Percentiles rank a stretch among this genome's conserved stretches.
Conservation (phyloP, 1,140 invertebrate genomes). For the Nasonia longicornis region DNA sequence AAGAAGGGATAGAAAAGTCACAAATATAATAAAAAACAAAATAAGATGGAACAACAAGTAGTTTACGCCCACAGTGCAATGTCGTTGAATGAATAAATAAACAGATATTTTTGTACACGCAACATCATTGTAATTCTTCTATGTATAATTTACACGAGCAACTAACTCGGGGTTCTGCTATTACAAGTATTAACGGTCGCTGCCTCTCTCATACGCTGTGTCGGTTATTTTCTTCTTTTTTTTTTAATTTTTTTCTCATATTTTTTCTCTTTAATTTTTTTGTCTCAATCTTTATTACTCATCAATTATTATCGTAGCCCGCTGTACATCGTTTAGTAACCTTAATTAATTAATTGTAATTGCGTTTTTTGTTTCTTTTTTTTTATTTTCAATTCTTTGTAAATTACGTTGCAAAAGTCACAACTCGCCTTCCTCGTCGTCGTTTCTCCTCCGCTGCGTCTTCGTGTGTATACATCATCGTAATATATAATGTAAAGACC, state of each 20-base stretch:
- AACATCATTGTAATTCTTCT: conserved; percentile 65
- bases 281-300: neutral
- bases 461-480: conserved; percentile 33
- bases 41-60: neutral
- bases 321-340: conserved; percentile 41
- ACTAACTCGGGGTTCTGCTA: conserved; percentile 46
- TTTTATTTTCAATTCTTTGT: conserved; percentile 49
- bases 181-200: conserved; percentile 36
- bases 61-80: conserved; percentile 11
- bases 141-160: conserved; percentile 65
- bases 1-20: neutral
- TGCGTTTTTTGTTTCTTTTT: conserved; percentile 38
- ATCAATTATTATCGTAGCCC: conserved; percentile 30
- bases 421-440: conserved; percentile 44
- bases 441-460: conserved; percentile 15
- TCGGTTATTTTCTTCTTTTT: neutral
- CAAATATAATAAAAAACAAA: neutral
- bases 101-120: conserved; percentile 56
- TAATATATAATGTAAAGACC: conserved; percentile 38
- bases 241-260: conserved; percentile 18
- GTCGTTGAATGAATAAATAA: conserved; percentile 41
- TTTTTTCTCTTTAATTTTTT: conserved; percentile 12
- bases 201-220: conserved; percentile 42
- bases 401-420: conserved; percentile 62
- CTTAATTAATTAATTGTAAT: neutral